Percentiles rank a stretch among this genome's conserved stretches.
phyloP scores from a whole-genome alignment of 2,113 vertebrate genomes.

The Aythya baeri region DNA sequence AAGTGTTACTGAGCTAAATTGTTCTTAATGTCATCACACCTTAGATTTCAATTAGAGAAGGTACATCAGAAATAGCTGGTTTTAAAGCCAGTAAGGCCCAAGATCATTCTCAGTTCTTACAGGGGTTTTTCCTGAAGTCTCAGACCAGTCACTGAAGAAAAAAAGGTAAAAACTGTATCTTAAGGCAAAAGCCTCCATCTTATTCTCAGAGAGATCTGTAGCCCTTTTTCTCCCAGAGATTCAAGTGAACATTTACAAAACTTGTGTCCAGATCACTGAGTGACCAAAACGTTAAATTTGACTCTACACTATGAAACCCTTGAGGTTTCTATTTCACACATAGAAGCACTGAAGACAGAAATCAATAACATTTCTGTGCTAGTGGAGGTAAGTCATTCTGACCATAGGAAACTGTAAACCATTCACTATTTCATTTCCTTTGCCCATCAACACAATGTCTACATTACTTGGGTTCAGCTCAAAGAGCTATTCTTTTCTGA shows the following conservation, averaged over 20 bases:
- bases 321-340: background rate
- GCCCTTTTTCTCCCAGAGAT: background rate
- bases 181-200: background rate
- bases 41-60: background rate
- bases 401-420: background rate
- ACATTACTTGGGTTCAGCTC: background rate
- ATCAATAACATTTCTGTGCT: background rate
- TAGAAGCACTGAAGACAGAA: background rate
- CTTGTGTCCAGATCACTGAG: background rate
- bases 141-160: background rate
- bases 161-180: background rate
- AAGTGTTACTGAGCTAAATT: background rate
- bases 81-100: background rate
- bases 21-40: background rate
- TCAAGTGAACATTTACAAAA: background rate
- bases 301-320: background rate
- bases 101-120: background rate
- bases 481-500: background rate
- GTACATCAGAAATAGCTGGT: background rate
- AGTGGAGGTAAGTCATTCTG: background rate
- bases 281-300: background rate
- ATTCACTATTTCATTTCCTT: background rate
- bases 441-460: background rate
- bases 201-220: background rate
- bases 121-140: background rate